Conservation (phyloP, 2,888 invertebrate species). For the Margaritifera margaritifera region DNA sequence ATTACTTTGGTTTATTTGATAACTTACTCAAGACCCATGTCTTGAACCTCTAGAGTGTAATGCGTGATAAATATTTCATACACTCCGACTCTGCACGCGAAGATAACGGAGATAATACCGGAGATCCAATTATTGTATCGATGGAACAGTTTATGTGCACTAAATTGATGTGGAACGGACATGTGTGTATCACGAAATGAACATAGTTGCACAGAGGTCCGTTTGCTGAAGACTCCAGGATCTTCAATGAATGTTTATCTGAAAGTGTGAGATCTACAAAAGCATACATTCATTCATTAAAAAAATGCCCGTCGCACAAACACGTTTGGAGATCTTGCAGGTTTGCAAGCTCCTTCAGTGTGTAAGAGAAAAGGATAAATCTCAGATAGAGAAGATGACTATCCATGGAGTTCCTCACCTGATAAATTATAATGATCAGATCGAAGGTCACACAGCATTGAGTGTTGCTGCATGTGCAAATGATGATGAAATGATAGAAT, state of each 20-base stretch:
- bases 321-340: constrained; percentile 69
- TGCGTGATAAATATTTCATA: no score
- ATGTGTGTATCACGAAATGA: no score
- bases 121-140: no score
- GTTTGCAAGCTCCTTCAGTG: constrained; percentile 73
- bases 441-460: constrained; percentile 69
- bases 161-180: no score
- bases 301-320: constrained; percentile 71
- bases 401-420: constrained; percentile 70
- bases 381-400: constrained; percentile 69
- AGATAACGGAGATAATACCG: no score
- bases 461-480: constrained; percentile 69
- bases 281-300: background rate
- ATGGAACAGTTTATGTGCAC: no score
- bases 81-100: no score
- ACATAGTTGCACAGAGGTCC: background rate
- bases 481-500: constrained; percentile 72
- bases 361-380: constrained; percentile 68
- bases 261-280: background rate
- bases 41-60: no score
- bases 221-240: constrained; percentile 3
- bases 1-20: no score
- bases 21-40: no score
- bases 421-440: constrained; percentile 72
- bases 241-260: background rate